Evolutionary conservation across 2,797 vertebrate species (phyloP).

Genomic region (Intellagama lesueurii): DNA sequence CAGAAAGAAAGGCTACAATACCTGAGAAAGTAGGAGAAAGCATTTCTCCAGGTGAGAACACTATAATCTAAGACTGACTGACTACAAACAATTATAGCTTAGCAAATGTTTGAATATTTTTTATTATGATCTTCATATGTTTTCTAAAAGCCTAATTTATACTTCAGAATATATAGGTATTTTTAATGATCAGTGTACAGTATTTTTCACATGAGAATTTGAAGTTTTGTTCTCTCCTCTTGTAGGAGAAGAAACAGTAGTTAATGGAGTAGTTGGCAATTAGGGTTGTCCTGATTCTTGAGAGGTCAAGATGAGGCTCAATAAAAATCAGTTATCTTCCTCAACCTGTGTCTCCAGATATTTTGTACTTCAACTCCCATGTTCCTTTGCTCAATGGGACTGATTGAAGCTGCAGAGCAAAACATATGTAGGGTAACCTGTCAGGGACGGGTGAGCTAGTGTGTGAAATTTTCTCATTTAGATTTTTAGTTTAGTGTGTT

Average conservation of each 20-base stretch:
- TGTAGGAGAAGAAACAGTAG: neutral
- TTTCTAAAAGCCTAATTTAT: neutral
- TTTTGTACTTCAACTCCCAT: neutral
- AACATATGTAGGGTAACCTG: neutral
- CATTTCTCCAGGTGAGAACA: conserved; percentile 67
- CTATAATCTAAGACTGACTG: conserved; percentile 3
- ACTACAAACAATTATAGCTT: neutral
- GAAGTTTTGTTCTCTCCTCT: neutral
- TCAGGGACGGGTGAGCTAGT: neutral
- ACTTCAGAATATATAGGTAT: neutral
- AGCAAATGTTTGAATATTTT: neutral
- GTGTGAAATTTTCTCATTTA: neutral
- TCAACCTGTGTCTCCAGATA: too few species aligned
- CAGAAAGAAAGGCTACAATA: conserved; percentile 42
- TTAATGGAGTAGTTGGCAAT: neutral
- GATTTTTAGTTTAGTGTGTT: too few species aligned
- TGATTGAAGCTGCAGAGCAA: neutral
- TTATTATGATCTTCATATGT: neutral
- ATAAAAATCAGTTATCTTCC: neutral
- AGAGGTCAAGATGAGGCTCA: neutral
- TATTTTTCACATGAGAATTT: neutral
- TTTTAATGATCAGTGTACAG: neutral
- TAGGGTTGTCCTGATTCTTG: neutral
- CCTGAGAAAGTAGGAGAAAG: conserved; percentile 34
- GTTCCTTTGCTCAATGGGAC: neutral